Evolutionary conservation across 2,888 invertebrate genomes (phyloP).

Genomic region (Leptinotarsa rubiginosa): DNA sequence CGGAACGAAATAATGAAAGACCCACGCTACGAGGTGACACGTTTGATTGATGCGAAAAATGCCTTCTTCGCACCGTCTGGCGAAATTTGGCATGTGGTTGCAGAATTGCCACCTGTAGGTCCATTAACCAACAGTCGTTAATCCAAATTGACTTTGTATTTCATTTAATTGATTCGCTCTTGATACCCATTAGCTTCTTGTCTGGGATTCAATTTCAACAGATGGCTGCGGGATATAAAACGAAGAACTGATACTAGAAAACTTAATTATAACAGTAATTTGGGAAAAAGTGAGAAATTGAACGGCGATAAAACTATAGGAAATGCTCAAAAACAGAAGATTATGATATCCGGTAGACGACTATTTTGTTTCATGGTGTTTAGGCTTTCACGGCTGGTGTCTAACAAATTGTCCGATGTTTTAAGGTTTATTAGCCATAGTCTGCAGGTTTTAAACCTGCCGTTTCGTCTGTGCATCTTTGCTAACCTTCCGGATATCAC

Average conservation of each 20-base stretch:
- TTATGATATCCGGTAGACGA: too few species aligned
- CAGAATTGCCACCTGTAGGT: slow-evolving; percentile 44
- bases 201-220: slow-evolving; percentile 17
- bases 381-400: too few species aligned
- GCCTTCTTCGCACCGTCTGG: slow-evolving; percentile 31
- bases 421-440: too few species aligned
- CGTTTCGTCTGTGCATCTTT: too few species aligned
- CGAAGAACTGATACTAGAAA: not conserved
- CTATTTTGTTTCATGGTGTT: too few species aligned
- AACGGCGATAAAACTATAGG: too few species aligned
- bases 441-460: too few species aligned
- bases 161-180: slow-evolving; percentile 17
- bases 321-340: too few species aligned
- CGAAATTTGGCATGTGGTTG: slow-evolving; percentile 43
- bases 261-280: too few species aligned
- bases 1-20: slow-evolving; percentile 48
- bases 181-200: slow-evolving; percentile 8
- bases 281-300: too few species aligned
- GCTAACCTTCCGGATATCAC: too few species aligned
- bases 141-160: slow-evolving; percentile 22
- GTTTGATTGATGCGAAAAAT: slow-evolving; percentile 49
- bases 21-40: slow-evolving; percentile 44
- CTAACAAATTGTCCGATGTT: too few species aligned
- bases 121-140: slow-evolving; percentile 36
- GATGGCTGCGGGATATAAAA: slow-evolving; percentile 4